phyloP scores from a whole-genome alignment of 2,113 vertebrate species.

The Promerops cafer region DNA sequence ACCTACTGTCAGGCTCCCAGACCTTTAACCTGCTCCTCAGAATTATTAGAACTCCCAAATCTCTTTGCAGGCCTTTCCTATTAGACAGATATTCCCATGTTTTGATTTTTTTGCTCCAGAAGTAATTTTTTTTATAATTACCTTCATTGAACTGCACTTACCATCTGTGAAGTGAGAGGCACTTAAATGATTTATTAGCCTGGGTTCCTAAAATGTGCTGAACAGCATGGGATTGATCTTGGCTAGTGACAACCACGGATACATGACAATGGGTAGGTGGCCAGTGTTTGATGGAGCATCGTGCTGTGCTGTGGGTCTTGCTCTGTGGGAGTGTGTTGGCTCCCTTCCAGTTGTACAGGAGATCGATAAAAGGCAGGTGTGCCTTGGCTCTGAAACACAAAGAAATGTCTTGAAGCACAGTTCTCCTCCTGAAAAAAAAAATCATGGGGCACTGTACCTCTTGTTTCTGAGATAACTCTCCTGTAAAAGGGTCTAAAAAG shows the following conservation, averaged over 20 bases:
- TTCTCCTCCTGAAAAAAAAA: neutral
- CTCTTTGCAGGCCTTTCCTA: slow-evolving; percentile 69
- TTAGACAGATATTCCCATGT: slow-evolving; percentile 70
- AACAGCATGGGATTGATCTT: slow-evolving; percentile 55
- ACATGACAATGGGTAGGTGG: slow-evolving; percentile 29
- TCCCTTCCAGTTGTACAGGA: neutral
- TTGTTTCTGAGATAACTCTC: neutral
- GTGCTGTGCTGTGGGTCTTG: neutral
- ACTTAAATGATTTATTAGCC: slow-evolving; percentile 73
- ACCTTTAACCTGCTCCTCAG: slow-evolving; percentile 70
- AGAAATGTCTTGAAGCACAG: neutral
- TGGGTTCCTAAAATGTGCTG: slow-evolving; percentile 46
- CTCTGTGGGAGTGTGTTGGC: neutral
- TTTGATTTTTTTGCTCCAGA: slow-evolving; percentile 76
- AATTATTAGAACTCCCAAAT: slow-evolving; percentile 74
- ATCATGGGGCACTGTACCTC: neutral
- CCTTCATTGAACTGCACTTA: slow-evolving; percentile 75
- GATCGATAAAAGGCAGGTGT: slow-evolving; percentile 43
- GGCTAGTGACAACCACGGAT: slow-evolving; percentile 50
- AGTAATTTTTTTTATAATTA: slow-evolving; percentile 79
- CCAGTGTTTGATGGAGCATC: slow-evolving; percentile 35
- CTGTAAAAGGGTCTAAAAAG: neutral
- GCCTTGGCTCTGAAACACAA: neutral
- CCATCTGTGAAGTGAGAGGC: slow-evolving; percentile 65
- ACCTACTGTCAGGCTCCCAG: slow-evolving; percentile 62